Evolutionary conservation across 2,888 invertebrate genomes (phyloP), one percentile per base, ranked within the genome.

Genomic region (Amphipyra berbera): DNA sequence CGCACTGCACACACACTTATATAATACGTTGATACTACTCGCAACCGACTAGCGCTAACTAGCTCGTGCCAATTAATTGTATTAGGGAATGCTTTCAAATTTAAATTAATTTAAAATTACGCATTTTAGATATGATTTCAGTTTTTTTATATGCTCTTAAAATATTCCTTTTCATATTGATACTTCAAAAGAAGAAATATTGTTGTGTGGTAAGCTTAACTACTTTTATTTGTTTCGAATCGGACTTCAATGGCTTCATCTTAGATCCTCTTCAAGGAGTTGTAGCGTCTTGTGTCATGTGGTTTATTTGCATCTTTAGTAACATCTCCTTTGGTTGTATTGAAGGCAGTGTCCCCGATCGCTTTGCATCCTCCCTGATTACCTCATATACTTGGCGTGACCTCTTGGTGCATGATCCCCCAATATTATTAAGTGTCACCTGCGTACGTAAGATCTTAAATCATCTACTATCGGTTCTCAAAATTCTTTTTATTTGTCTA

Each of bases 271-370:
- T 70, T 87, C 83, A 76, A 86, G 82, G 82, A 84, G 84, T 86
- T 67, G 87, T 89, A 92, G 90, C 82, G 79, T 85, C 78, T 86
- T 87, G 87, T 89, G 88, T 88, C 84, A 86, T 90, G 87, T 89
- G 82, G 81, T 90, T 88, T 85, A 76, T 92, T 91, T 88, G 86
- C 88, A 86, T 88, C 80, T 82, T 86, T 85, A 83, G 84, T 81
- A 79, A 83, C 82, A 90, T 90, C 93, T 94, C 94, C 92, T 93
- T 91, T 93, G 93, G 89, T 94, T 94, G 91, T 91, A 93, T 91
- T 94, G 94, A 94, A 95, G 94, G 94, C 95, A 95, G 94, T 94
- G 94, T 94, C 95, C 95, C 95, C 94, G 94, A 93, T 91, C 88
- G 95, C 95, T 95, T 95, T 95, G 95, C 94, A 95, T 95, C 94